A percentile compares a stretch with the other conserved stretches of the same genome.
These are phyloP conservation scores for Nibea albiflora DNA, from an alignment of 2,113 vertebrate genomes.

Conservation along the genomic window DNA sequence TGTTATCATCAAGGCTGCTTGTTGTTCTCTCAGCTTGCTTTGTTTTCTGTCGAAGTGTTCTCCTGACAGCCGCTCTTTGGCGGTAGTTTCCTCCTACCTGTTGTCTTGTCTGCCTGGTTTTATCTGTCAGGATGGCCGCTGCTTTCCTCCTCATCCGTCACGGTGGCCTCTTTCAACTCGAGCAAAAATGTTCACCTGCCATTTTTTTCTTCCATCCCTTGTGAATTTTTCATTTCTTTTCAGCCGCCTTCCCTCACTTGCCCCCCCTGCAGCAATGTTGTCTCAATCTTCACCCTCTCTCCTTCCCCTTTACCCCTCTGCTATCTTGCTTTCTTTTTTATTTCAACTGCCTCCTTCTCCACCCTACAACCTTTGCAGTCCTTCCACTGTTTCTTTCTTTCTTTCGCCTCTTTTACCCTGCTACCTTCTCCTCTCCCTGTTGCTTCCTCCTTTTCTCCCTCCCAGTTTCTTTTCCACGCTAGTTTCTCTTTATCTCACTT, in stretches of 20 bases:
- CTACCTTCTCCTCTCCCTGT: conserved; percentile 31
- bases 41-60: conserved; percentile 33
- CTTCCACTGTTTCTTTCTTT: not conserved
- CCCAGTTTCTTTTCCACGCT: conserved; percentile 4
- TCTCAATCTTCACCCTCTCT: conserved; percentile 54
- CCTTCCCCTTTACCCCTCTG: conserved; percentile 13
- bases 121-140: conserved; percentile 15
- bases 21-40: conserved; percentile 34
- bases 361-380: conserved; percentile 14
- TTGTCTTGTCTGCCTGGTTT: conserved; percentile 35
- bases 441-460: conserved; percentile 13
- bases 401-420: not conserved
- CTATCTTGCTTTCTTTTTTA: conserved; percentile 24
- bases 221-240: conserved; percentile 40
- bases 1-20: conserved; percentile 49
- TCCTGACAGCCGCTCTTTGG: conserved; percentile 27
- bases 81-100: conserved; percentile 35
- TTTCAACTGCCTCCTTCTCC: conserved; percentile 5
- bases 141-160: conserved; percentile 10
- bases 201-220: conserved; percentile 22
- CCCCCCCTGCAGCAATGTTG: conserved; percentile 51
- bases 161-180: conserved; percentile 25
- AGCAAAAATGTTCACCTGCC: conserved; percentile 17
- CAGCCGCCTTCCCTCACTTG: conserved; percentile 10
- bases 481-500: conserved; percentile 44